phyloP scores from a whole-genome alignment of 2,113 vertebrate species.

The Leucoraja erinaceus region DNA sequence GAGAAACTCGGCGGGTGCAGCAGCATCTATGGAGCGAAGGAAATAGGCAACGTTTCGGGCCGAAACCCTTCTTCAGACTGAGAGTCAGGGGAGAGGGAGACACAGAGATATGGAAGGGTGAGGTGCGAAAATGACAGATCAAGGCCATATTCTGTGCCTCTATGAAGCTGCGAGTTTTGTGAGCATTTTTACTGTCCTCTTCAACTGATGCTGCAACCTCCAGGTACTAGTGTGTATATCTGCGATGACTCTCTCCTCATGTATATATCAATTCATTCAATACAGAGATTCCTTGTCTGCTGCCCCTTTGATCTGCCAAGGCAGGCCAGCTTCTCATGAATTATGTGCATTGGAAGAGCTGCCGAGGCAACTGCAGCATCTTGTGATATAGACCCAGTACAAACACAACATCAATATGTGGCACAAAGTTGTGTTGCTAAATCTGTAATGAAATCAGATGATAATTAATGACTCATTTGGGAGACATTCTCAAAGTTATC shows the following conservation, averaged over 20 bases:
- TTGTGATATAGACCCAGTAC: neutral
- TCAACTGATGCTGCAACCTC: neutral
- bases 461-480: too few relatives aligned
- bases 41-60: too few relatives aligned
- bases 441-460: neutral
- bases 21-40: too few relatives aligned
- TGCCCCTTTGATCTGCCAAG: neutral
- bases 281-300: too few relatives aligned
- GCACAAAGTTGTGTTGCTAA: neutral
- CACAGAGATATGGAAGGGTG: too few relatives aligned
- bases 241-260: neutral
- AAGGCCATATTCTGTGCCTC: too few relatives aligned
- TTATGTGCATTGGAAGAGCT: neutral
- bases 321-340: neutral
- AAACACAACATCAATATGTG: neutral
- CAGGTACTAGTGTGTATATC: neutral
- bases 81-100: too few relatives aligned
- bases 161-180: neutral
- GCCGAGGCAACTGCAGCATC: neutral
- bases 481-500: too few relatives aligned
- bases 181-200: neutral
- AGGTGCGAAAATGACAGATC: too few relatives aligned
- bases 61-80: too few relatives aligned
- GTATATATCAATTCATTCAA: neutral
- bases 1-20: too few relatives aligned